Evolutionary conservation across 2,797 vertebrate genomes (phyloP).

Genomic region (Labeo calbasu): DNA sequence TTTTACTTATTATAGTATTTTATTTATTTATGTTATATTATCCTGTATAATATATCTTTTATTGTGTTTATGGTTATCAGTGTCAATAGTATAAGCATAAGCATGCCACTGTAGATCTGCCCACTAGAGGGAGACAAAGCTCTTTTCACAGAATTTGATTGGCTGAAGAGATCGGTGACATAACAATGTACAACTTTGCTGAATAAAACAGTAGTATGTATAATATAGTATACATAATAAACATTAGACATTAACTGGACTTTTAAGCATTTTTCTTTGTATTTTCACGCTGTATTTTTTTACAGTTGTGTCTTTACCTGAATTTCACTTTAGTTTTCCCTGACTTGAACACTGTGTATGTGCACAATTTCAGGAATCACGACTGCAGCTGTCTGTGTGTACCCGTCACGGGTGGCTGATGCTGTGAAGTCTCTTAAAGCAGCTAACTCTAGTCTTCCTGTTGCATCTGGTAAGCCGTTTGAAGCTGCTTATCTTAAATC

Average conservation of each 20-base stretch:
- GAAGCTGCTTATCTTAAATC: not conserved
- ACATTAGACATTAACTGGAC: not conserved
- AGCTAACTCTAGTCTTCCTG: conserved; percentile 84
- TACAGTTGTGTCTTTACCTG: not conserved
- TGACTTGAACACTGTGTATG: not conserved
- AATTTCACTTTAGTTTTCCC: not conserved
- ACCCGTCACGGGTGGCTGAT: conserved; percentile 87
- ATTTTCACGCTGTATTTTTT: not conserved
- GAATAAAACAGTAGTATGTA: not conserved
- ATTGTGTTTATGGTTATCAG: not conserved
- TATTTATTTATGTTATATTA: not conserved
- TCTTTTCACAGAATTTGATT: not conserved
- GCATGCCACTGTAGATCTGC: conserved; percentile 9
- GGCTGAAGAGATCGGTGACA: not conserved
- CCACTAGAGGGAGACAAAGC: conserved; percentile 51
- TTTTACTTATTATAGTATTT: not conserved
- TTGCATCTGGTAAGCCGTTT: conserved; percentile 86
- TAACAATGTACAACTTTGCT: not conserved
- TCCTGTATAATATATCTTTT: not conserved
- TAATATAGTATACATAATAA: no score
- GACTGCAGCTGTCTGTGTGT: conserved; percentile 90
- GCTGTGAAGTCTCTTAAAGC: conserved; percentile 84
- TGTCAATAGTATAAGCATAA: not conserved
- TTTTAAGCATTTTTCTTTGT: not conserved
- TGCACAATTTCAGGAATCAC: conserved; percentile 79